phyloP scores from a whole-genome alignment of 2,888 invertebrate genomes.

The Rhagophthalmus giganteus region DNA sequence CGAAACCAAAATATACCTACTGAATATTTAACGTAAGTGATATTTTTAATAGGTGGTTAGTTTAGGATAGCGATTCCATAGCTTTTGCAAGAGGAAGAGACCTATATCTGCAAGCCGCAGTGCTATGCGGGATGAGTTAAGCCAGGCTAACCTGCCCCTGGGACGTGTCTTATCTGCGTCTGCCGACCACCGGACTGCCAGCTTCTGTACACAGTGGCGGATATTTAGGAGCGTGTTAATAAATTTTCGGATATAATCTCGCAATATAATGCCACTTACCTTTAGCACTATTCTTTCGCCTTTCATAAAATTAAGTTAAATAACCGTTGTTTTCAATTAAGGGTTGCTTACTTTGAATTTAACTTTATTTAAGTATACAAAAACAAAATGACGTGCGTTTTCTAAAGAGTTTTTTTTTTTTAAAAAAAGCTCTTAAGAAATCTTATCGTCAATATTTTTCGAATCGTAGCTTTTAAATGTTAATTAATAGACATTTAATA shows the following conservation, averaged over 20 bases:
- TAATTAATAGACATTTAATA: too few species aligned
- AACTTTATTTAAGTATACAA: too few species aligned
- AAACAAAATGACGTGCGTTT: too few species aligned
- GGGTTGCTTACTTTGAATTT: too few species aligned
- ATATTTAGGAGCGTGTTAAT: conserved; percentile 10
- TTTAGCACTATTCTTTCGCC: too few species aligned
- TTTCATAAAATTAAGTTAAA: too few species aligned
- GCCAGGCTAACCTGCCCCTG: conserved; percentile 40
- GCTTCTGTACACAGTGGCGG: conserved; percentile 32
- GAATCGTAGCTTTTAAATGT: too few species aligned
- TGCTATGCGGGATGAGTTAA: conserved; percentile 39
- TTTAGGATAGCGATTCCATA: conserved; percentile 17
- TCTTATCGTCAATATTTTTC: too few species aligned
- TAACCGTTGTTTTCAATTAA: too few species aligned
- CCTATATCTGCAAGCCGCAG: conserved; percentile 39
- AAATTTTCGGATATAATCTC: conserved; percentile 3
- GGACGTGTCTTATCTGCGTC: conserved; percentile 44
- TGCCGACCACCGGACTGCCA: conserved; percentile 42
- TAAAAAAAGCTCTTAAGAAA: too few species aligned
- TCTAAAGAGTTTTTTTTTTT: too few species aligned
- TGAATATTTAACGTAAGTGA: conserved; percentile 18
- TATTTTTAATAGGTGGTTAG: conserved; percentile 26
- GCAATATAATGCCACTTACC: too few species aligned
- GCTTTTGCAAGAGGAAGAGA: conserved; percentile 15
- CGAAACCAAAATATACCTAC: conserved; percentile 13